Conservation (phyloP, 2,888 invertebrate species). For the Cantharis rustica region DNA sequence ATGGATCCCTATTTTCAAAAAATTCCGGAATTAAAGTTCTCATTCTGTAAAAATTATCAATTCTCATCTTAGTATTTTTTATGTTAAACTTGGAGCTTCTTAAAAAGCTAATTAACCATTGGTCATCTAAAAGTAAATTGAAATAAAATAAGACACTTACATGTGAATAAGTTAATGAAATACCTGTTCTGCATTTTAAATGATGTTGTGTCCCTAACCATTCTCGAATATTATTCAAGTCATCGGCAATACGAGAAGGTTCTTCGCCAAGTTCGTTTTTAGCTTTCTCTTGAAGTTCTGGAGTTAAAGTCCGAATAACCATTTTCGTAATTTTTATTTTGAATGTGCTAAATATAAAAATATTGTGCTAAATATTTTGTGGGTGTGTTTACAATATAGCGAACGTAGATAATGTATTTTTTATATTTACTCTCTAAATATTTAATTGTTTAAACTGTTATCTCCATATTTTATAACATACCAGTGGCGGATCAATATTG, state of each 20-base stretch:
- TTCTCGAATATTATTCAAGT: constrained; percentile 60
- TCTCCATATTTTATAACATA: too few species aligned
- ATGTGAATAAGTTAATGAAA: not conserved
- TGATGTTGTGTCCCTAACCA: constrained; percentile 65
- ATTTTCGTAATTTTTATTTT: not conserved
- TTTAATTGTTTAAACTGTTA: too few species aligned
- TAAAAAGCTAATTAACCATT: constrained; percentile 60
- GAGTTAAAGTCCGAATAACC: constrained; percentile 36
- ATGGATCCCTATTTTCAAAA: constrained; percentile 59
- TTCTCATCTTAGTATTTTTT: constrained; percentile 60
- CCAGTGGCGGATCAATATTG: too few species aligned
- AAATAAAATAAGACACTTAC: too few species aligned
- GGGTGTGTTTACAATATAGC: too few species aligned
- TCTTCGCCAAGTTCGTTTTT: constrained; percentile 61
- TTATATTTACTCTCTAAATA: too few species aligned
- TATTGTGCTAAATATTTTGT: too few species aligned
- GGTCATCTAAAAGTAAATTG: constrained; percentile 53
- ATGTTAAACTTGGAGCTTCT: constrained; percentile 62
- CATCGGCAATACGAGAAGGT: constrained; percentile 55
- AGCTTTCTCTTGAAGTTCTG: constrained; percentile 60
- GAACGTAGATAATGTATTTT: too few species aligned
- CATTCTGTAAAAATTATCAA: constrained; percentile 64
- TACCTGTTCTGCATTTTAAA: constrained; percentile 62
- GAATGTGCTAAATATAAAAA: too few species aligned
- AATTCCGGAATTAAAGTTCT: constrained; percentile 64